Evolutionary conservation across 2,113 vertebrate species (phyloP), one percentile per base, ranked within the genome.

Genomic region (Gnathonemus echidnorhynchus): DNA sequence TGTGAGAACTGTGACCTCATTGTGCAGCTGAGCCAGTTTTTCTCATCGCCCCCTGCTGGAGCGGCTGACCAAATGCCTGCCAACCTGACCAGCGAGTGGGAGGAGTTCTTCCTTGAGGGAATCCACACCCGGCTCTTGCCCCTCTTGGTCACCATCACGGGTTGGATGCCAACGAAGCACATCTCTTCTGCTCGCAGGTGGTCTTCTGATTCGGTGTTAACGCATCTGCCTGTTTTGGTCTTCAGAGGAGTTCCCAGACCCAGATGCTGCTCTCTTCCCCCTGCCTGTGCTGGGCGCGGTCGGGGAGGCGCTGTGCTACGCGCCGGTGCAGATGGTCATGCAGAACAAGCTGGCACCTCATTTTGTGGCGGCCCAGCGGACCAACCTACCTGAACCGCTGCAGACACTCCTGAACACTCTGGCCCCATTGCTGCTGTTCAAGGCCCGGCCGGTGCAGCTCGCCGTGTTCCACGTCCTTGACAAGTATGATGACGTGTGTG

Each of bases 381-480:
- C 97, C 35, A 97, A 97, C 94, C 96, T 99, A 86, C 97, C 98
- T 1, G 97, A 97, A 62, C 90, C 95, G 27, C 95, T 98, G 5
- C 98, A 99, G 94, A 98, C 97, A 5, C 95, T 98, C 11, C 95
- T 99, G 87, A 99, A 99, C 91, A 98, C 97, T 0, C 93, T 99
- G 53, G 95, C 95, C 58, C 98, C 98, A 0, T 92, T 98, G 92
- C 94, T 99, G 88, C 96, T 99, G 89, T 98, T 97, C 92, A 95
- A 95, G 92, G 96, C 97, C 90, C 95, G 98, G 74, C 96, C 98
- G 31, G 96, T 99, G 89, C 98, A 99, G 92, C 95, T 98, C 84
- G 94, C 97, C 0, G 95, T 96, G 89, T 98, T 97, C 93, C 96
- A 96, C 87, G 94, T 99, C 92, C 93, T 99, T n/a, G 95, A 97